Evolutionary conservation across 2,888 invertebrate species (phyloP).

Genomic region (Apamea sordens): DNA sequence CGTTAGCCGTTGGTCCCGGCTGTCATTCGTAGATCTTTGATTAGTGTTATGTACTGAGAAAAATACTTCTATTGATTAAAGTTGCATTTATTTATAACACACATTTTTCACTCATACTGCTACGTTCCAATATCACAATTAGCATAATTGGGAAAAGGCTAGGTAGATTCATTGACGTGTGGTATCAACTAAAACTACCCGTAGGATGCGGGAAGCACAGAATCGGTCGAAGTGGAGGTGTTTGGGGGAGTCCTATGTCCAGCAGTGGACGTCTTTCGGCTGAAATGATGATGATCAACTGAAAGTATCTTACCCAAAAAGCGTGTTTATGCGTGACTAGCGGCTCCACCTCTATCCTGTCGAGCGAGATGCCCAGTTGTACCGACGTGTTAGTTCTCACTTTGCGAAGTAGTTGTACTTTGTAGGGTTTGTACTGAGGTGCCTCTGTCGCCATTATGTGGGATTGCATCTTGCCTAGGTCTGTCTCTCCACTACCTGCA

Average conservation of each 20-base stretch:
- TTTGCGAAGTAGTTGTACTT: constrained; percentile 94
- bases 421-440: constrained; percentile 95
- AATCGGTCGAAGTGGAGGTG: too few relatives aligned
- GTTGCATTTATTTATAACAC: too few relatives aligned
- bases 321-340: constrained; percentile 92
- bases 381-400: constrained; percentile 95
- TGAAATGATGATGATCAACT: too few relatives aligned
- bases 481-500: constrained; percentile 77
- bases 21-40: neutral
- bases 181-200: neutral
- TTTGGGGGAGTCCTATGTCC: too few relatives aligned
- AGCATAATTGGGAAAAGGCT: neutral
- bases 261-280: too few relatives aligned
- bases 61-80: too few relatives aligned
- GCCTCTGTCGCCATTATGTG: constrained; percentile 96
- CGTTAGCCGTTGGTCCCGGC: neutral
- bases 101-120: too few relatives aligned
- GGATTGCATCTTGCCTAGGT: constrained; percentile 92
- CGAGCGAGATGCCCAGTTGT: constrained; percentile 96
- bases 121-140: too few relatives aligned
- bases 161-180: neutral
- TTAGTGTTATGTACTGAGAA: too few relatives aligned
- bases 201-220: too few relatives aligned
- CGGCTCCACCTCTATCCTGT: constrained; percentile 97
- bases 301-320: constrained; percentile 88